A percentile compares a stretch with the other conserved stretches of the same genome.
phyloP scores from a whole-genome alignment of 2,797 vertebrate genomes.

The Anguilla obscura region DNA sequence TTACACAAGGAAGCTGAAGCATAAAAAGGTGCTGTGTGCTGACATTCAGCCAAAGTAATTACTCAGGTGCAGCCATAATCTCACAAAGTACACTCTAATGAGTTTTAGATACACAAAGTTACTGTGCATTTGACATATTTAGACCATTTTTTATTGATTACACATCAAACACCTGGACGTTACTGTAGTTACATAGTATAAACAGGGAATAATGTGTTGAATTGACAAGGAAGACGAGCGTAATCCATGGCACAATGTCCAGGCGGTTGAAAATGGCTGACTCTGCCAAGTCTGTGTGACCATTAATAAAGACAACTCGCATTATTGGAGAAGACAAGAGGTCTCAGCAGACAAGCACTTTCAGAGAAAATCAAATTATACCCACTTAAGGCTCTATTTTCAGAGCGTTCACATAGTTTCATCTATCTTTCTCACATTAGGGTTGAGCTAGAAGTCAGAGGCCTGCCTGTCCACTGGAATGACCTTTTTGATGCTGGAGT shows the following conservation, averaged over 20 bases:
- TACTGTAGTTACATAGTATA: not conserved
- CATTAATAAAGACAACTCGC: constrained; percentile 17
- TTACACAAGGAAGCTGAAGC: not conserved
- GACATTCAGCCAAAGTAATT: not conserved
- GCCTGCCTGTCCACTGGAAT: not conserved
- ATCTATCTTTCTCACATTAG: constrained; percentile 26
- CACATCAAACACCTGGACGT: not conserved
- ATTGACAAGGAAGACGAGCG: not conserved
- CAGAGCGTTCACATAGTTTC: constrained; percentile 4
- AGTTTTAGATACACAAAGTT: not conserved
- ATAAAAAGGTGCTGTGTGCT: not conserved
- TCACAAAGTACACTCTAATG: not conserved
- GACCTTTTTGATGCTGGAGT: not conserved
- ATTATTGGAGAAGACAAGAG: constrained; percentile 22
- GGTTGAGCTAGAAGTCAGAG: not conserved
- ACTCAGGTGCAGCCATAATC: not conserved
- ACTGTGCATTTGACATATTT: not conserved
- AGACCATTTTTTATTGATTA: constrained; percentile 12
- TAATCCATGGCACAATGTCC: not conserved
- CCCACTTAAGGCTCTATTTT: constrained; percentile 22
- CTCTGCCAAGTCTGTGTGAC: not conserved
- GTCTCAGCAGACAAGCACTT: not conserved
- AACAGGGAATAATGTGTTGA: constrained; percentile 2
- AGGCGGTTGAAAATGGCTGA: not conserved
- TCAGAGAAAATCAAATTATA: constrained; percentile 14